Evolutionary conservation across 30 jellyfish, hydroid and myxozoan species (phyloP), one percentile per base, ranked within the genome.

Genomic region (Mastigias papua): DNA sequence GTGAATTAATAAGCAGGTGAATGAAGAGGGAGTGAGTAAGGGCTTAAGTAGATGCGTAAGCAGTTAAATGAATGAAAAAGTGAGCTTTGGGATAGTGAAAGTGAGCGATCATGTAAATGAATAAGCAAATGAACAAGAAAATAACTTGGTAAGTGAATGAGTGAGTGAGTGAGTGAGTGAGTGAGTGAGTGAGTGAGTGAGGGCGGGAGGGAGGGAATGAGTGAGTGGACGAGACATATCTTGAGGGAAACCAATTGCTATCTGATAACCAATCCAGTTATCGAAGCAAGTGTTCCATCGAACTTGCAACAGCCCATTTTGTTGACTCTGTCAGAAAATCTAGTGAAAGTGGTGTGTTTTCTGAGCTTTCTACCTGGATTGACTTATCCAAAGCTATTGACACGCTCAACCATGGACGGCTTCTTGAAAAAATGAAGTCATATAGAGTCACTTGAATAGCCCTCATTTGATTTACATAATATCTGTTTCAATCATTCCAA

Each of bases 311-410:
- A 61, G n/a, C 67, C 70, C 22, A n/a, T 80, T 61, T 37, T 80
- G 35, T 49, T 27, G 90, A 80, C 62, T 60, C 71, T 33, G 63
- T 80, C 82, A 31, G 82, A 63, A 80, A 48, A 34, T 34, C 90
- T 16, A 80, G 82, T 34, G 82, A 61, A 6, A 63, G 62, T 32
- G 72, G 90, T 6, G 70, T 60, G 82, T 70, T 80, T 13, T 61
- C 71, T 32, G 90, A 60, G 90, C 71, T 61, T 48, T 80, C 48
- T 80, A 80, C 90, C 48, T n/a, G n/a, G n/a, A 42, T 73, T 7
- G 84, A 73, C 72, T 73, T 73, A 73, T 26, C 84, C 2, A 73
- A 73, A 34, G 84, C 84, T 2, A 25, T 73, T 73, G 84, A 73
- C 72, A 73, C 73, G 73, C 72, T 73, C 73, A 28, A 34, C 23